phyloP scores from a whole-genome alignment of 2,797 vertebrate genomes.

The Intellagama lesueurii region DNA sequence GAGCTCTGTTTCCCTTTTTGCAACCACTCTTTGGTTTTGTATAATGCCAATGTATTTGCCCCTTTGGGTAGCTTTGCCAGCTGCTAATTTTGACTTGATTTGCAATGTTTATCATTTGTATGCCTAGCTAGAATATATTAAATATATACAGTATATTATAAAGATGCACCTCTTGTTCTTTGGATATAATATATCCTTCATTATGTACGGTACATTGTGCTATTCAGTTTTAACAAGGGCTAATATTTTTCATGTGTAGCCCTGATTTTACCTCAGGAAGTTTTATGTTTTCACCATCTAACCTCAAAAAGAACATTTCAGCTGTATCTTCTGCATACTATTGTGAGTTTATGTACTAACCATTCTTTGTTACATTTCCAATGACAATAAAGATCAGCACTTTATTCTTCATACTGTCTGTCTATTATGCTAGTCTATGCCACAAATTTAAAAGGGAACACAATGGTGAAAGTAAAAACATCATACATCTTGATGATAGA shows the following conservation, averaged over 20 bases:
- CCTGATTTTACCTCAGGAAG: not conserved
- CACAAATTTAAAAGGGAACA: not conserved
- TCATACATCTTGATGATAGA: not conserved
- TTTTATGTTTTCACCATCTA: not conserved
- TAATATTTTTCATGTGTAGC: not conserved
- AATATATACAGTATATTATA: not conserved
- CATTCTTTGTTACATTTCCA: not conserved
- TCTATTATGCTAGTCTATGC: not conserved
- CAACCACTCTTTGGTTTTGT: not conserved
- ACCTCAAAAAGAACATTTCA: not conserved
- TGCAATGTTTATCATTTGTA: not conserved
- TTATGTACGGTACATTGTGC: not conserved
- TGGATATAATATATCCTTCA: not conserved
- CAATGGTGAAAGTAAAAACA: too few relatives aligned
- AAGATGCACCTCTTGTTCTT: not conserved
- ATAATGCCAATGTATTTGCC: not conserved
- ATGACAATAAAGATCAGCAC: not conserved
- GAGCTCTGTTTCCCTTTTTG: accelerated
- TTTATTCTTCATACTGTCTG: not conserved
- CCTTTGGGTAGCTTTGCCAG: not conserved
- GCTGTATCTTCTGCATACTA: not conserved
- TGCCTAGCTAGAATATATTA: not conserved
- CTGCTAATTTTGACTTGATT: not conserved
- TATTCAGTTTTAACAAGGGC: not conserved
- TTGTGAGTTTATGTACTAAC: not conserved